A percentile compares a stretch with the other conserved stretches of the same genome.
These are phyloP conservation scores for Cosmia trapezina DNA, from an alignment of 2,888 invertebrate species.

Conservation along the genomic window DNA sequence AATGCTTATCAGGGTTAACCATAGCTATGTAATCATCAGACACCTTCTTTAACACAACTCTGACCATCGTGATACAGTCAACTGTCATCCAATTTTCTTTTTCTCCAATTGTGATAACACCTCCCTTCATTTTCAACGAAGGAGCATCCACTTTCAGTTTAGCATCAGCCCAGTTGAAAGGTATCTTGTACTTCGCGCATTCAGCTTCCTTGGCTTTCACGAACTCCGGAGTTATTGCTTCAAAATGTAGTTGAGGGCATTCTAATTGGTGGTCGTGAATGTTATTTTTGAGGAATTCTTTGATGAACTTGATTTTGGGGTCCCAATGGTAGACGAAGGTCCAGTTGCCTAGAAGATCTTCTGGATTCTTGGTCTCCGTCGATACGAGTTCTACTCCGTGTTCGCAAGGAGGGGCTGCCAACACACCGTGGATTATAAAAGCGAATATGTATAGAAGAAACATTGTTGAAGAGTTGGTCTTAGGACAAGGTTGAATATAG, in stretches of 20 bases:
- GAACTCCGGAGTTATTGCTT: neutral
- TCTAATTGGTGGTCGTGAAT: neutral
- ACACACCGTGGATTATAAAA: no score
- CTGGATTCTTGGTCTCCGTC: no score
- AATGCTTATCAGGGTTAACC: conserved; percentile 17
- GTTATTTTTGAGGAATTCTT: conserved; percentile 1
- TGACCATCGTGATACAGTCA: conserved; percentile 20
- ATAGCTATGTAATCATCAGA: conserved; percentile 34
- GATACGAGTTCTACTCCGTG: no score
- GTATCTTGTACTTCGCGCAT: conserved; percentile 28
- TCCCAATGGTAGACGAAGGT: conserved; percentile 48
- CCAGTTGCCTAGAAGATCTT: conserved; percentile 49
- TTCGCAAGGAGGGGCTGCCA: no score
- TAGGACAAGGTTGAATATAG: neutral
- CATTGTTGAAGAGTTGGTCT: neutral
- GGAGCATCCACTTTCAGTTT: conserved; percentile 34
- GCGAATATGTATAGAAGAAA: no score
- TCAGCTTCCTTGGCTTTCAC: conserved; percentile 28
- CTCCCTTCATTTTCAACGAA: neutral
- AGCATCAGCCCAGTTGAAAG: conserved; percentile 53
- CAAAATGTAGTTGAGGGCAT: conserved; percentile 37
- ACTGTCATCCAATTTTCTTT: conserved; percentile 41
- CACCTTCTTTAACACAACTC: conserved; percentile 25
- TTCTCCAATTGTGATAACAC: conserved; percentile 28
- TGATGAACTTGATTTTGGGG: neutral